Base-by-base conservation (phyloP, 2,797 vertebrate genomes). In the Scleropages formosus region DNA sequence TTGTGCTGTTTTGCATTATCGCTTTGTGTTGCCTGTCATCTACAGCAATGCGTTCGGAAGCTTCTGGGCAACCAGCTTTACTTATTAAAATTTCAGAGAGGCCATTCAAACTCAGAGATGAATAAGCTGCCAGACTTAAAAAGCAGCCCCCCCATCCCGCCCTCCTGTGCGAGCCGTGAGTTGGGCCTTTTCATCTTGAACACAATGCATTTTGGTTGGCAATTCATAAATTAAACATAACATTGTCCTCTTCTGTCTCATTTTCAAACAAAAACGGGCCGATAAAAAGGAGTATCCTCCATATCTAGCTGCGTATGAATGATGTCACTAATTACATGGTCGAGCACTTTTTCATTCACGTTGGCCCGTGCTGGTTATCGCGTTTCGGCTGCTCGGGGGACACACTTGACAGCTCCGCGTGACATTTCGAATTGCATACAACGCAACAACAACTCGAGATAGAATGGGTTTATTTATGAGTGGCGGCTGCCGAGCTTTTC, bases 191-290 rank as follows among this genome's bases (percentile, higher is more conserved):
- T 73, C 75, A 72, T 64, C 15, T 64, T 62, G 18, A 70, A 51
- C 58, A 77, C 60, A 72, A 66, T 72, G 20, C 69, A 26, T 77
- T 64, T 66, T 64, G 26, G 61, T 58, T 47, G 47, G 46, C 51
- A 66, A 58, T n/a, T 72, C 70, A 77, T 77, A 72, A 72, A 76
- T 76, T 71, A 76, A 76, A 77, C 49, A 77, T 72, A 65, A 20
- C 47, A 53, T 31, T 31, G 31, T 12, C 7, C 27, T 47, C 61
- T 53, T 13, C 44, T 60, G 56, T 72, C n/a, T 59, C 24, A 10
- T 73, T 73, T 73, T 62, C 72, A 73, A 15, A 39, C 2, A 39
- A 18, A 63, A 24, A 11, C 46, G 44, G 44, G 49, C 44, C 74
- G 44, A 53, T 16, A 47, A 22, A 73, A 60, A 20, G 26, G 26